A percentile compares a stretch with the other conserved stretches of the same genome.
Conservation (phyloP, 1,140 invertebrate genomes). For the Drosophila kohkoa region DNA sequence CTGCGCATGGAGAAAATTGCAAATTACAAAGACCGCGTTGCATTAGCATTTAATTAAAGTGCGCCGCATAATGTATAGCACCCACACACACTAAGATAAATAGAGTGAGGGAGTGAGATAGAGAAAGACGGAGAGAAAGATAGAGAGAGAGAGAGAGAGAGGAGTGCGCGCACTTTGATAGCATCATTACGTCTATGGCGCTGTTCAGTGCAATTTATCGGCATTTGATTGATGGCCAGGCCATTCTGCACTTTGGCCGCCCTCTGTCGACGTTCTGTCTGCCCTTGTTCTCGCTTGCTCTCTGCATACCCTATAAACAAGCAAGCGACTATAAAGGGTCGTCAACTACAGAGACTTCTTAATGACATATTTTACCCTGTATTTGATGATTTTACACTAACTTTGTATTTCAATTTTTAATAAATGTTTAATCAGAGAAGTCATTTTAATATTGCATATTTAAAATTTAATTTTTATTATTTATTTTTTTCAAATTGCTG, state of each 20-base stretch:
- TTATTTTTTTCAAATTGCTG: no score
- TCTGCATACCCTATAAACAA: constrained; percentile 12
- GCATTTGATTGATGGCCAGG: constrained; percentile 40
- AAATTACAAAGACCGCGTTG: constrained; percentile 27
- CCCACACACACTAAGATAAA: not conserved
- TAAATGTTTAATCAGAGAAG: no score
- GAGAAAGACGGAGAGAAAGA: not conserved
- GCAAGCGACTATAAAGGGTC: not conserved
- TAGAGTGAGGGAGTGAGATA: no score
- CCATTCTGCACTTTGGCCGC: constrained; percentile 11
- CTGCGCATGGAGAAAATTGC: constrained; percentile 83
- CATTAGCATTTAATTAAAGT: constrained; percentile 58
- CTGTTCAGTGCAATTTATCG: constrained; percentile 37
- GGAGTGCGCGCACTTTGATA: constrained; percentile 16
- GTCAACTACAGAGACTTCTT: not conserved
- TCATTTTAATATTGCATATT: not conserved
- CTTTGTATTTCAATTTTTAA: no score
- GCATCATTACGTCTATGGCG: constrained; percentile 18
- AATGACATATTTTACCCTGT: no score
- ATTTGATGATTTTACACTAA: no score
- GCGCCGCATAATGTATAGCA: constrained; percentile 25
- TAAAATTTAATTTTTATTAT: not conserved
- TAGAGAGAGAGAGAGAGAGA: not conserved
- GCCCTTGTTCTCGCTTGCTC: not conserved
- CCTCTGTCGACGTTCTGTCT: not conserved